phyloP scores from a whole-genome alignment of 2,113 vertebrate species.

The Ailurus styani region DNA sequence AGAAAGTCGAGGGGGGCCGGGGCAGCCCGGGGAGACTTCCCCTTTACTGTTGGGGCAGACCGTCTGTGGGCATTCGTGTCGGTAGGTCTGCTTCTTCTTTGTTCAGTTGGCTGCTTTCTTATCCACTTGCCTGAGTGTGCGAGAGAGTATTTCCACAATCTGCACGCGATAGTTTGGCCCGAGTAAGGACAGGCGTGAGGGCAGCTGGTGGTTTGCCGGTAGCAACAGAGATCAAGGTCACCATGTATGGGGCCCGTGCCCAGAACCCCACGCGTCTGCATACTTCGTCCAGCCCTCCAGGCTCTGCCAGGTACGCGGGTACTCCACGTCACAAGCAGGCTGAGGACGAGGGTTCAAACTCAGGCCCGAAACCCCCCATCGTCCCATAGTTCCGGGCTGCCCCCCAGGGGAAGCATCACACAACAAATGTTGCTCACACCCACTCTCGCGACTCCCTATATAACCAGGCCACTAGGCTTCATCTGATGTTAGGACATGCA shows the following conservation, averaged over 20 bases:
- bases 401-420: accelerated
- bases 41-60: accelerated
- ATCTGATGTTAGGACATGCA: accelerated
- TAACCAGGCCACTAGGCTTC: accelerated
- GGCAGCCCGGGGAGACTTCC: neutral
- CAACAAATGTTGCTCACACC: accelerated
- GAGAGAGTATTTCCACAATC: neutral
- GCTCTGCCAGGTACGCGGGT: accelerated
- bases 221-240: too few relatives aligned
- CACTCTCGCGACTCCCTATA: accelerated
- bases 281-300: neutral
- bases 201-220: neutral
- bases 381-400: accelerated
- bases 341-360: neutral
- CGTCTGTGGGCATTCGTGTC: neutral
- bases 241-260: neutral
- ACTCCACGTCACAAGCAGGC: neutral
- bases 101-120: neutral
- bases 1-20: neutral
- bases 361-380: neutral
- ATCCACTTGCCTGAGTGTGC: accelerated
- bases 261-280: accelerated
- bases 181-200: neutral
- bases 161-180: neutral
- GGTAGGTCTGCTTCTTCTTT: neutral